Conservation (phyloP, 2,888 invertebrate genomes). For the Stramonita haemastoma region DNA sequence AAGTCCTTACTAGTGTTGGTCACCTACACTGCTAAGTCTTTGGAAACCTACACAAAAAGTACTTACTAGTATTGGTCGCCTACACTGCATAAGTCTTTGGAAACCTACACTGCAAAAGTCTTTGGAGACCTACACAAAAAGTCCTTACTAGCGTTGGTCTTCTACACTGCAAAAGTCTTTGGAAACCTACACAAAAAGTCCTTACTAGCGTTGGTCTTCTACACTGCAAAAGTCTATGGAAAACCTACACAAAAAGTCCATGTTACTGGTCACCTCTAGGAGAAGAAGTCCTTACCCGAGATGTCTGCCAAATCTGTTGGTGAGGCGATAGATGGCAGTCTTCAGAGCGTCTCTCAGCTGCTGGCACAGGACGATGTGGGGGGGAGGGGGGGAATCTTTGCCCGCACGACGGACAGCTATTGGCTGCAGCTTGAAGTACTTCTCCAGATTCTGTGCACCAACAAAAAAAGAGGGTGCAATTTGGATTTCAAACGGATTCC, state of each 20-base stretch:
- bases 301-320: constrained; percentile 69
- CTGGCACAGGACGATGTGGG: constrained; percentile 46
- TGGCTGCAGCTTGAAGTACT: constrained; percentile 72
- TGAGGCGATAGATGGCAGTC: constrained; percentile 70
- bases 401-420: constrained; percentile 54
- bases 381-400: constrained; percentile 56
- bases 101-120: too few species aligned
- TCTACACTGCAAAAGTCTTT: too few species aligned
- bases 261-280: background rate
- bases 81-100: too few species aligned
- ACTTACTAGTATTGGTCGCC: too few species aligned
- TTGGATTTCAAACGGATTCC: too few species aligned
- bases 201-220: too few species aligned
- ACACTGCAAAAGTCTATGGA: too few species aligned
- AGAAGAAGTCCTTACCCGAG: constrained; percentile 62
- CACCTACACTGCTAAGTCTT: too few species aligned
- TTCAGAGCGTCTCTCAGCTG: constrained; percentile 55
- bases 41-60: background rate
- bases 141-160: too few species aligned
- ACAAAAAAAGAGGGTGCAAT: background rate
- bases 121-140: too few species aligned
- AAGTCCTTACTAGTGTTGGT: too few species aligned
- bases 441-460: constrained; percentile 68
- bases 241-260: background rate
- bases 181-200: too few species aligned